Percentiles rank a stretch among this genome's conserved stretches.
Conservation (phyloP, 2,888 invertebrate genomes). For the Tinea pellionella region DNA sequence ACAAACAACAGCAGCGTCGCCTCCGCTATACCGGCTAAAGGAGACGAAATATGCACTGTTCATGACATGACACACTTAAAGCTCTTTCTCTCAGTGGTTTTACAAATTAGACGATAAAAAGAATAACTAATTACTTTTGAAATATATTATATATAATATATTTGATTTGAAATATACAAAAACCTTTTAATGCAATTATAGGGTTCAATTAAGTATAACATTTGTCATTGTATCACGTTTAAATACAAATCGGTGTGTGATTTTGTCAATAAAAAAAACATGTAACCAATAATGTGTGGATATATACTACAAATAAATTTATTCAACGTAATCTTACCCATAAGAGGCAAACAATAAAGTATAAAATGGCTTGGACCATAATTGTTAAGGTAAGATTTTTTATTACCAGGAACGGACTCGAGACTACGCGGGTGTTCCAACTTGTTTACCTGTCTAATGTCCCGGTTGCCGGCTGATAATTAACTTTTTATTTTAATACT, state of each 20-base stretch:
- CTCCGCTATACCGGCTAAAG: too few species aligned
- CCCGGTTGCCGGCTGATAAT: slow-evolving; percentile 12
- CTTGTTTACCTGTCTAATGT: slow-evolving; percentile 23
- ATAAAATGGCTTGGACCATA: not conserved
- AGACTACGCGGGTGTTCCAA: slow-evolving; percentile 42
- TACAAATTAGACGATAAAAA: too few species aligned
- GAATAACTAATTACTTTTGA: too few species aligned
- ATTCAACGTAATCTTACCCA: not conserved
- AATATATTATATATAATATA: too few species aligned
- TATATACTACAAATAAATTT: not conserved
- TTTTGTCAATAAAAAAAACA: not conserved
- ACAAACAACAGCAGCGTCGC: too few species aligned
- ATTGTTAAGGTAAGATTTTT: not conserved
- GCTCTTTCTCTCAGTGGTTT: too few species aligned
- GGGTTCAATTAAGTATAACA: not conserved
- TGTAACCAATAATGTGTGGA: not conserved
- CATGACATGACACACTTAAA: too few species aligned
- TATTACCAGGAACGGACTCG: not conserved
- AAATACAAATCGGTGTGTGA: not conserved
- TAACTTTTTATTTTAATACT: slow-evolving; percentile 14
- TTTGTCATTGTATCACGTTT: not conserved
- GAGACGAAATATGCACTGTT: too few species aligned
- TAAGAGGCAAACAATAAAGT: not conserved
- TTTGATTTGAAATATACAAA: not conserved
- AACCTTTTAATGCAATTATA: not conserved